A percentile compares a stretch with the other conserved stretches of the same genome.
phyloP scores from a whole-genome alignment of 2,113 vertebrate species.

The Rhynchomys soricoides region DNA sequence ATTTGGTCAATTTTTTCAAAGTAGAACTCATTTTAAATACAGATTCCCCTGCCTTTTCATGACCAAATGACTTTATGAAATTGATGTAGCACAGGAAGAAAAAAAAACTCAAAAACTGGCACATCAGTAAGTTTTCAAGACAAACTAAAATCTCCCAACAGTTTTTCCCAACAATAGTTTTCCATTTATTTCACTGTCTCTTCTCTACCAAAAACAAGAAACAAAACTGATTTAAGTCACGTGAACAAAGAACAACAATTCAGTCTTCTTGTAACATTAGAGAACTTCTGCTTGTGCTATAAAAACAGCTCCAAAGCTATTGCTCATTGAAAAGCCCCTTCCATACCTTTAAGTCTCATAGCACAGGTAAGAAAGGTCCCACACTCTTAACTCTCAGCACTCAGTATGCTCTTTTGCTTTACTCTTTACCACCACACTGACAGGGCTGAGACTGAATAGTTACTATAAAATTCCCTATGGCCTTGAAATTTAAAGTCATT shows the following conservation, averaged over 20 bases:
- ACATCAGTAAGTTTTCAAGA: neutral
- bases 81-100: neutral
- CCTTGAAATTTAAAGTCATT: slow-evolving; percentile 20
- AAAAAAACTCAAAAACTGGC: neutral
- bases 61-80: neutral
- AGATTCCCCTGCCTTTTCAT: neutral
- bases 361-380: neutral
- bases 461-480: neutral
- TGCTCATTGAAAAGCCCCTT: slow-evolving; percentile 20
- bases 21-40: slow-evolving; percentile 25
- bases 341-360: slow-evolving; percentile 3
- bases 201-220: neutral
- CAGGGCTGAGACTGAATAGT: slow-evolving; percentile 22
- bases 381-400: neutral
- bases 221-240: neutral
- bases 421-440: neutral
- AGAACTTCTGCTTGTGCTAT: neutral
- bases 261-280: neutral
- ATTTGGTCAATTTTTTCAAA: neutral
- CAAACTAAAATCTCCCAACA: neutral
- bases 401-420: neutral
- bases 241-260: neutral
- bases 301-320: neutral
- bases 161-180: neutral
- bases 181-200: neutral